Evolutionary conservation across 2,888 invertebrate genomes (phyloP), one percentile per base, ranked within the genome.

Genomic region (Odontomyia ornata): DNA sequence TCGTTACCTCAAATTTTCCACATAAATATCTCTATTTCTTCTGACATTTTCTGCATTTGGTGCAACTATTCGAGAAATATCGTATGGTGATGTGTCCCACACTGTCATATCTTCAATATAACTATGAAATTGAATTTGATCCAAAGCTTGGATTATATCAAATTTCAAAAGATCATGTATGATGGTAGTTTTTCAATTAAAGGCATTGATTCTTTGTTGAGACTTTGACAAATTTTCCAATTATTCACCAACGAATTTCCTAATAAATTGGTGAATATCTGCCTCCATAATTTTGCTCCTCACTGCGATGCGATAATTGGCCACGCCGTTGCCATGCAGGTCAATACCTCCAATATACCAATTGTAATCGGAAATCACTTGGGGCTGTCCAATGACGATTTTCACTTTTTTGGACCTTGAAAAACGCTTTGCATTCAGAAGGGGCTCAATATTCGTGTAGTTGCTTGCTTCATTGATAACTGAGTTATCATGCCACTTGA

Each of bases 331-430:
- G 13, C 7, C 43, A 13, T 43, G 13, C 13, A 43, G 13, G 43
- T 43, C 43, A 43, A 56, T n/a, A 13, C 18, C 56, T 56, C 56
- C 56, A 5, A 56, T 56, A 56, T 56, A 56, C 56, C 18, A n/a
- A n/a, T 56, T 56, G 56, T 13, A 56, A n/a, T 56, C n/a, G 56
- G 56, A 56, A 56, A 56, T 56, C 56, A 18, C n/a, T 56, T 56
- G 56, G 18, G 18, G 18, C n/a, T 56, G 56, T 56, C 56, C 9
- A 56, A 56, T 56, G 4, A n/a, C n/a, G 56, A 56, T 56, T 56
- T 56, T 56, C 18, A 13, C 56, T 56, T 56, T n/a, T 56, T 7
- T n/a, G 18, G 56, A 13, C n/a, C 56, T 18, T 56, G 43, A 43
- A 21, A 18, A 60, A 18, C 60, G 60, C 11, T 60, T 64, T 9